phyloP scores from a whole-genome alignment of 2,888 invertebrate species.

The Dermolepida albohirtum region DNA sequence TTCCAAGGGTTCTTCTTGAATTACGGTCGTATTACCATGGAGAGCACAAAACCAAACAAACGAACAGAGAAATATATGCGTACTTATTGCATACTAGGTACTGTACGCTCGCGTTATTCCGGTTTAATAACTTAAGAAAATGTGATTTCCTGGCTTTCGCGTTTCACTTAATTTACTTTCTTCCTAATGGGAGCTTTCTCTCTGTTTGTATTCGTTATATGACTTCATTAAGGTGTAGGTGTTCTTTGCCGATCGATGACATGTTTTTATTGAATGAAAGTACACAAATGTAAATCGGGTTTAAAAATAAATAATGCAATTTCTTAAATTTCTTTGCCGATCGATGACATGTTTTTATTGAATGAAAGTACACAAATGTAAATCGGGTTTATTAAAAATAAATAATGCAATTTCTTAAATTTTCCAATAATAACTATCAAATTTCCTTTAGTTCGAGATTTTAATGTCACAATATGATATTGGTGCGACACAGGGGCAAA shows the following conservation, averaged over 20 bases:
- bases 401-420: no score
- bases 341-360: neutral
- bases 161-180: slow-evolving; percentile 35
- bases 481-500: no score
- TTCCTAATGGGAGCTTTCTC: slow-evolving; percentile 2
- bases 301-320: no score
- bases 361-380: no score
- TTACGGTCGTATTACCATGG: slow-evolving; percentile 38
- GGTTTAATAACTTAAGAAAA: slow-evolving; percentile 39
- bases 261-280: no score
- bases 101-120: slow-evolving; percentile 25
- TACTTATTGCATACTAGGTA: slow-evolving; percentile 31
- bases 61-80: slow-evolving; percentile 36
- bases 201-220: slow-evolving; percentile 22
- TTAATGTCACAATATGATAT: no score
- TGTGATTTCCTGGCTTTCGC: slow-evolving; percentile 37
- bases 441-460: no score
- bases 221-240: slow-evolving; percentile 20
- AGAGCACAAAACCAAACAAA: slow-evolving; percentile 33
- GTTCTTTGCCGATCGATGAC: slow-evolving; percentile 2
- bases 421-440: no score
- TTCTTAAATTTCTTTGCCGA: no score
- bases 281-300: no score
- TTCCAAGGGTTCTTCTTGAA: slow-evolving; percentile 28
- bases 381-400: no score